Evolutionary conservation across 2,113 vertebrate genomes (phyloP).

Genomic region (Scomber colias): DNA sequence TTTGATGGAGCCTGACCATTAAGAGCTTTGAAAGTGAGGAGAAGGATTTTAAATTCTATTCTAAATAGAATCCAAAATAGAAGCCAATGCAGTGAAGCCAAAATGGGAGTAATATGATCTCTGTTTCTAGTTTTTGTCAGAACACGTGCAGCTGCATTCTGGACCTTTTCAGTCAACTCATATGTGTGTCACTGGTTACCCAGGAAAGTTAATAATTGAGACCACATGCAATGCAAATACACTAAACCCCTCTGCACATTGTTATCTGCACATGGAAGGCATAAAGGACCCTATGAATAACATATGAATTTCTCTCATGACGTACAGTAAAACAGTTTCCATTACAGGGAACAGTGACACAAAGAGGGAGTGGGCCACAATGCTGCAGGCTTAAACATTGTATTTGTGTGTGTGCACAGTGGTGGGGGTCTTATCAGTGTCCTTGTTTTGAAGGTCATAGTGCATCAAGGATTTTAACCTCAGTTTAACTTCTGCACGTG

Average conservation of each 20-base stretch:
- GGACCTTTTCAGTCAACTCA: neutral
- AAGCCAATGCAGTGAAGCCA: too few relatives aligned
- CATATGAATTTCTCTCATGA: neutral
- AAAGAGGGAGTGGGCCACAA: neutral
- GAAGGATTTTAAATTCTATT: too few relatives aligned
- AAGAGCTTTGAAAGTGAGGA: too few relatives aligned
- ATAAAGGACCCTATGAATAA: neutral
- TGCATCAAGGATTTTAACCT: slow-evolving; percentile 34
- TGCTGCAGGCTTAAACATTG: neutral
- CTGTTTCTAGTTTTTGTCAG: too few relatives aligned
- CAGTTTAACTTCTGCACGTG: slow-evolving; percentile 29
- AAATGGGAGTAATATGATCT: too few relatives aligned
- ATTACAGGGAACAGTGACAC: neutral
- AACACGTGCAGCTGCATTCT: too few relatives aligned
- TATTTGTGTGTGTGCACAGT: neutral
- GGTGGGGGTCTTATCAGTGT: slow-evolving; percentile 62
- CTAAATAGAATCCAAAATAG: too few relatives aligned
- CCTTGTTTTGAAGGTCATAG: slow-evolving; percentile 47
- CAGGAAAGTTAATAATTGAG: slow-evolving; percentile 7
- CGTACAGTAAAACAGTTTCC: neutral
- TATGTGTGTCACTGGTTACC: neutral
- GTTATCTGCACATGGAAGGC: neutral
- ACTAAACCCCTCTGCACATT: neutral
- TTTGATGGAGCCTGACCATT: too few relatives aligned
- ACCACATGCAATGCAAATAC: slow-evolving; percentile 25